Evolutionary conservation across 1,140 invertebrate species (phyloP).

Genomic region (Drosophila melanogaster): Release_6_plus_ISO1_MT NT_037436.4:10015001-10015500

Average conservation of each 20-base stretch:
- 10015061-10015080: slow-evolving; percentile 58
- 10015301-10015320: slow-evolving; percentile 69
- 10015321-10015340: slow-evolving; percentile 53
- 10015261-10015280: slow-evolving; percentile 43
- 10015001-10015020: slow-evolving; percentile 25
- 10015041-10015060: slow-evolving; percentile 54
- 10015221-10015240: slow-evolving; percentile 37
- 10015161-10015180: slow-evolving; percentile 9
- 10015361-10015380: slow-evolving; percentile 74
- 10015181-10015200: slow-evolving; percentile 48
- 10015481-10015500: slow-evolving; percentile 7
- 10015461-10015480: slow-evolving; percentile 43
- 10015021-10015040: slow-evolving; percentile 56
- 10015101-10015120: slow-evolving; percentile 39
- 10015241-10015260: slow-evolving; percentile 9
- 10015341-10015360: slow-evolving; percentile 70
- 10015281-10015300: slow-evolving; percentile 72
- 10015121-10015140: slow-evolving; percentile 76
- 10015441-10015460: slow-evolving; percentile 28
- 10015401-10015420: slow-evolving; percentile 42
- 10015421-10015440: slow-evolving; percentile 40
- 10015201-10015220: slow-evolving; percentile 67
- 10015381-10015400: slow-evolving; percentile 64
- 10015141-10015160: slow-evolving; percentile 79
- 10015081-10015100: slow-evolving; percentile 64